Evolutionary conservation across 2,888 invertebrate species (phyloP).

Genomic region (Dimorphilus gyrociliatus): DNA sequence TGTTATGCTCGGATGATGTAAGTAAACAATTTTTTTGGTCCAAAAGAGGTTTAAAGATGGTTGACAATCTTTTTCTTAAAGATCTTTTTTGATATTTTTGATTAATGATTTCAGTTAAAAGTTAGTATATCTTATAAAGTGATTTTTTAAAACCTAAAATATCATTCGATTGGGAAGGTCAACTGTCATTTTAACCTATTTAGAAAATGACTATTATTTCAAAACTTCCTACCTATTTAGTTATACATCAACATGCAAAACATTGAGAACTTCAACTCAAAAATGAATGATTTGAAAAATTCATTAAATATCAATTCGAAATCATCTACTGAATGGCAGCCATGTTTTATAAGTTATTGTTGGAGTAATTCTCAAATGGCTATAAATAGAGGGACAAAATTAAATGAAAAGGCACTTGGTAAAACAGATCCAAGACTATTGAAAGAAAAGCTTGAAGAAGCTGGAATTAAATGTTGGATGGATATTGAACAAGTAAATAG

Average conservation of each 20-base stretch:
- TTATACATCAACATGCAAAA: constrained; percentile 27
- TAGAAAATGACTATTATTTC: too few relatives aligned
- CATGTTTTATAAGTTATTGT: constrained; percentile 30
- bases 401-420: constrained; percentile 18
- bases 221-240: too few relatives aligned
- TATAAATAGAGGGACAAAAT: constrained; percentile 16
- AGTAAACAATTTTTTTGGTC: constrained; percentile 1
- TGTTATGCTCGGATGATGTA: constrained; percentile 23
- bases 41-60: neutral
- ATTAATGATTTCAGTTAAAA: too few relatives aligned
- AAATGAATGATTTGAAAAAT: constrained; percentile 19
- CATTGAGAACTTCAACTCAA: constrained; percentile 13
- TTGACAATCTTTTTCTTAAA: constrained; percentile 1
- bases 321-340: neutral
- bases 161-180: too few relatives aligned
- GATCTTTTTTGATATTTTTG: too few relatives aligned
- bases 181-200: too few relatives aligned
- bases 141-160: too few relatives aligned
- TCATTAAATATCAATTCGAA: constrained; percentile 1
- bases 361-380: constrained; percentile 32
- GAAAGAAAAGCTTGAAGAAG: constrained; percentile 18
- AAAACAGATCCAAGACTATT: constrained; percentile 26
- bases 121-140: too few relatives aligned
- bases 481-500: constrained; percentile 27
- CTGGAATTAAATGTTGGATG: constrained; percentile 25